Base-by-base conservation (phyloP, 2,888 invertebrate genomes). In the Microdon myrmicae region DNA sequence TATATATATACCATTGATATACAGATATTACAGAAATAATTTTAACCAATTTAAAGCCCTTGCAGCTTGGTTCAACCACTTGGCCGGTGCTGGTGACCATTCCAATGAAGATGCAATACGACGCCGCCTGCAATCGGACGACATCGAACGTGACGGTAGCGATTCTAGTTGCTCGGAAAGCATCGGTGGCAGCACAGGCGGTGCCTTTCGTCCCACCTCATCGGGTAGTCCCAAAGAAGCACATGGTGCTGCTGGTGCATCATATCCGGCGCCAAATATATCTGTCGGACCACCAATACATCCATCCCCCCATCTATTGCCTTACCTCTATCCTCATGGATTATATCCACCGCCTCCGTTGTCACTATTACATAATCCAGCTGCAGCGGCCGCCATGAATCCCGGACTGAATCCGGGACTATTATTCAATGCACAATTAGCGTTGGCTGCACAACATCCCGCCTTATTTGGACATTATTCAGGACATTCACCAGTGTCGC, bases 261-360 rank as follows among this genome's bases (percentile, higher is more conserved):
- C 85, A 68, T 90, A 90, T 68, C 93, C 93, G 1, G 89, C 92
- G 67, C 95, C 95, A 12, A 96, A 96, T 82, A 94, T 95, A 67
- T 94, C 94, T 20, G 90, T 96, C 26, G 96, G 95, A 39, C 95
- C 95, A 26, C 94, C 94, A 32, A 90, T 94, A 34, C 95, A 95
- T 75, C 94, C 94, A 32, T 93, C 94, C 39, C 88, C 92, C 22
- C 90, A 89, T 79, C 84, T 92, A 75, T 83, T 96, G 75, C 95
- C 96, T 70, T 96, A 96, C 83, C 87, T 96, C 44, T 96, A 95
- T 80, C 94, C 94, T 22, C 91, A 88, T 38, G 92, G 93, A 20
- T 83, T 95, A 67, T 95, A 94, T 81, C 90, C 90, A 69, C 88
- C 88, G 75, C 90, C 90, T 48, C 89, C 89, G 48, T 79, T 86